phyloP scores from a whole-genome alignment of 1,140 invertebrate species.

The Plodia interpunctella region DNA sequence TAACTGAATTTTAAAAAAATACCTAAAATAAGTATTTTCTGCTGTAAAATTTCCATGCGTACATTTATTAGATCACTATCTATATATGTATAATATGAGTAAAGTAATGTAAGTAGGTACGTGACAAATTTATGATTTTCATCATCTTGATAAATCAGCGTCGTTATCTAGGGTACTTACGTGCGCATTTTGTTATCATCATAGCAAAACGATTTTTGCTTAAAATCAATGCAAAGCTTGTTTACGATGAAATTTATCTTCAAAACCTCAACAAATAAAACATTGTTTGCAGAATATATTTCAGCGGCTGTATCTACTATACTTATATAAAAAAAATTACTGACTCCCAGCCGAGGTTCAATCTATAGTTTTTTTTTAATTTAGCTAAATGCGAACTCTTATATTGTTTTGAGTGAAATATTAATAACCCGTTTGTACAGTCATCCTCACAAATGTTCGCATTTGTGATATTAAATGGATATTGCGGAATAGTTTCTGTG shows the following conservation, averaged over 20 bases:
- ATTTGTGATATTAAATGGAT: not conserved
- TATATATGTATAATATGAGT: not conserved
- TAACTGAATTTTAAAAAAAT: not conserved
- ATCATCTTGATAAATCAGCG: conserved; percentile 39
- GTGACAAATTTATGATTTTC: conserved; percentile 43
- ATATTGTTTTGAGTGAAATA: too few species aligned
- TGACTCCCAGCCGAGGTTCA: too few species aligned
- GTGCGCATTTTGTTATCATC: conserved; percentile 18
- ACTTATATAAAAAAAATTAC: too few species aligned
- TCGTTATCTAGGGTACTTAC: conserved; percentile 38
- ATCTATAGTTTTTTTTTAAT: too few species aligned
- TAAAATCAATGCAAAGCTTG: conserved; percentile 13
- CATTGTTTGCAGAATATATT: too few species aligned
- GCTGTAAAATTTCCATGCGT: not conserved
- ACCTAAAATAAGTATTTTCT: not conserved
- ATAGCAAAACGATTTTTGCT: conserved; percentile 12
- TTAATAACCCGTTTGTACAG: too few species aligned
- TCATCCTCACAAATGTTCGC: not conserved
- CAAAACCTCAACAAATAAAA: not conserved
- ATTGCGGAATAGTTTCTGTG: not conserved
- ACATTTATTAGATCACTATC: too few species aligned
- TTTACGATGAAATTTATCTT: conserved; percentile 11
- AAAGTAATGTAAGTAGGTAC: conserved; percentile 7
- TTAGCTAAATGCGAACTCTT: too few species aligned
- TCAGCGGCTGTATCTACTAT: too few species aligned